These are phyloP conservation scores for Panopea generosa DNA, from an alignment of 2,888 invertebrate species.

Conservation along the genomic window DNA sequence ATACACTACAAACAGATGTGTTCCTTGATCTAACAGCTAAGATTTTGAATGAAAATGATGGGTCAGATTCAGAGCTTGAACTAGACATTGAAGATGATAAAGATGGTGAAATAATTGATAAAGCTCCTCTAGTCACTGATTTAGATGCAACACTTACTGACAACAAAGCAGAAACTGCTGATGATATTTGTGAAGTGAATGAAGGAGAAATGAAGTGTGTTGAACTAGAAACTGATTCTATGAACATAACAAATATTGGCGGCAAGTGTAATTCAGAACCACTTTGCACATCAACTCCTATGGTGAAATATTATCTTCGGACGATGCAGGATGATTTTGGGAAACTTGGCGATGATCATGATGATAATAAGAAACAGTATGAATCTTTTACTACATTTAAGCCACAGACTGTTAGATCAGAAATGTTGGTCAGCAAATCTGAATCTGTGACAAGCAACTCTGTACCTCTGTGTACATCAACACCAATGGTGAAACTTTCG, in stretches of 20 bases:
- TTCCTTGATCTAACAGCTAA: too few relatives aligned
- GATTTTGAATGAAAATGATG: too few relatives aligned
- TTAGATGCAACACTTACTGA: neutral
- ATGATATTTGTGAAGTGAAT: too few relatives aligned
- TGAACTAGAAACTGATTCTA: too few relatives aligned
- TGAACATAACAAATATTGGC: too few relatives aligned
- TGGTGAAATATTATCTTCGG: neutral
- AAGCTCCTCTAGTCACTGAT: neutral
- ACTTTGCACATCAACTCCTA: conserved; percentile 45
- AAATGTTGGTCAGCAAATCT: neutral
- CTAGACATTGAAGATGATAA: too few relatives aligned
- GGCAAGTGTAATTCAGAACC: conserved; percentile 23
- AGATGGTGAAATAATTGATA: too few relatives aligned
- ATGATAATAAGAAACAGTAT: conserved; percentile 1
- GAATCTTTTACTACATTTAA: conserved; percentile 16
- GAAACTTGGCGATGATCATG: neutral
- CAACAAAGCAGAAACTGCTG: too few relatives aligned
- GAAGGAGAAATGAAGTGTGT: too few relatives aligned
- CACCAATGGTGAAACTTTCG: conserved; percentile 27
- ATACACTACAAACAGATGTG: too few relatives aligned
- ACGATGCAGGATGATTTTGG: neutral
- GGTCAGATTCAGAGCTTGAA: too few relatives aligned
- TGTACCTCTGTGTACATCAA: conserved; percentile 24
- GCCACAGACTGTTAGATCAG: neutral
- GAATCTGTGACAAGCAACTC: neutral